Evolutionary conservation across 1,140 invertebrate species (phyloP).

Genomic region (Lepidotrigona ventralis): DNA sequence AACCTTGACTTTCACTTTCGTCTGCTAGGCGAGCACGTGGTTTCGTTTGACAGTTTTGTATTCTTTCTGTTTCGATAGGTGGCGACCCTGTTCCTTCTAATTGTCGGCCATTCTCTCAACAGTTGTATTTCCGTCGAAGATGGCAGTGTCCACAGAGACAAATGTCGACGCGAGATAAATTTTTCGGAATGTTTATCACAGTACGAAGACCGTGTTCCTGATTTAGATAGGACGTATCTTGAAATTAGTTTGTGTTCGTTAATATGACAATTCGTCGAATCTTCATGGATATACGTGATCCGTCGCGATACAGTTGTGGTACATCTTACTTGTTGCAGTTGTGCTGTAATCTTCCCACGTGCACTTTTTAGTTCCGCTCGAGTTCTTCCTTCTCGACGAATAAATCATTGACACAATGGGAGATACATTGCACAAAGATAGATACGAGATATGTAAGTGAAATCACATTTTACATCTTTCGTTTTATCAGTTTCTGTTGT

Average conservation of each 20-base stretch:
- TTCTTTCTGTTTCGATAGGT: slow-evolving; percentile 17
- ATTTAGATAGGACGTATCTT: not conserved
- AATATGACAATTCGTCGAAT: not conserved
- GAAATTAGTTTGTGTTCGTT: not conserved
- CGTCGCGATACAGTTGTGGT: not conserved
- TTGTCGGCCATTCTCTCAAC: slow-evolving; percentile 29
- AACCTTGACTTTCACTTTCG: slow-evolving; percentile 51
- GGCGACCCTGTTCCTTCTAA: slow-evolving; percentile 27
- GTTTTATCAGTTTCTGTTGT: not conserved
- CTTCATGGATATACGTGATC: slow-evolving; percentile 36
- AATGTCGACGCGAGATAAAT: slow-evolving; percentile 35
- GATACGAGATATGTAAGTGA: slow-evolving; percentile 65
- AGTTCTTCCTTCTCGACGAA: not conserved
- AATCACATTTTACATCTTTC: slow-evolving; percentile 3
- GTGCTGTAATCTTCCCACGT: slow-evolving; percentile 51
- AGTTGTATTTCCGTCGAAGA: slow-evolving; percentile 55
- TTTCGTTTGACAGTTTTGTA: slow-evolving; percentile 50
- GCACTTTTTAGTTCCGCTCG: slow-evolving; percentile 14
- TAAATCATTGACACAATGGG: slow-evolving; percentile 54
- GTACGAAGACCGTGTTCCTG: not conserved
- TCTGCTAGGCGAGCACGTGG: slow-evolving; percentile 60
- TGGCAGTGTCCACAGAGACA: slow-evolving; percentile 39
- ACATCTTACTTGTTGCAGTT: slow-evolving; percentile 32
- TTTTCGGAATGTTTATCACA: slow-evolving; percentile 38
- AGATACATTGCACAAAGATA: slow-evolving; percentile 63